Evolutionary conservation across 2,797 vertebrate genomes (phyloP).

Genomic region (Caiman crocodilus): DNA sequence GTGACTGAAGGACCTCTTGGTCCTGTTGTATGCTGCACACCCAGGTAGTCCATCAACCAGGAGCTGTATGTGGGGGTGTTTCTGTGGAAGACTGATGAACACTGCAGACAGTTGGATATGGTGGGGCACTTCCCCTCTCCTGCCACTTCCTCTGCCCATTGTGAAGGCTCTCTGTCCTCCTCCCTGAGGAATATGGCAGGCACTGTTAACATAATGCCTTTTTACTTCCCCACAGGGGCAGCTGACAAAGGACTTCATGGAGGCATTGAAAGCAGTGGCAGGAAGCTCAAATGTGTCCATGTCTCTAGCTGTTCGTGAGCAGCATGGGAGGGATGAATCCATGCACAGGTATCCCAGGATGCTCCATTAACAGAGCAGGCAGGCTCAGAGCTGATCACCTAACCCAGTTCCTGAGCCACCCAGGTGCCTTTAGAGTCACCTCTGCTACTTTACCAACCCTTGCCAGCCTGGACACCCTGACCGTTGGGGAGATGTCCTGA

Average conservation of each 20-base stretch:
- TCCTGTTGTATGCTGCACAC: neutral
- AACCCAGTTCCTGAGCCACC: no score
- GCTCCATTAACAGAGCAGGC: neutral
- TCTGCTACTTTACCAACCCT: neutral
- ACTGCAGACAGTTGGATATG: neutral
- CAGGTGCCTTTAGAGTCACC: neutral
- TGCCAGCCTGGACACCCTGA: neutral
- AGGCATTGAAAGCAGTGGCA: constrained; percentile 81
- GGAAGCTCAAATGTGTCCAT: constrained; percentile 83
- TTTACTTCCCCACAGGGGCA: constrained; percentile 63
- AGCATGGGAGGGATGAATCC: constrained; percentile 91
- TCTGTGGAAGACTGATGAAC: neutral
- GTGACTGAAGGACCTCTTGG: neutral
- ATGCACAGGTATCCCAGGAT: constrained; percentile 82
- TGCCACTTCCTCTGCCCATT: neutral
- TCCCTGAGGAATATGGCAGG: neutral
- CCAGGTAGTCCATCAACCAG: no score
- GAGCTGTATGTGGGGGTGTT: neutral
- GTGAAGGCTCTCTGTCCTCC: neutral
- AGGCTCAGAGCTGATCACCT: neutral
- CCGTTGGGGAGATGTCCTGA: neutral
- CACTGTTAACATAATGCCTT: no score
- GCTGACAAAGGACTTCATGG: constrained; percentile 74
- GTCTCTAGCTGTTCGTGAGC: constrained; percentile 81
- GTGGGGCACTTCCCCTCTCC: neutral